Evolutionary conservation across 2,113 vertebrate species (phyloP).

Genomic region (Myanophis thanlyinensis): DNA sequence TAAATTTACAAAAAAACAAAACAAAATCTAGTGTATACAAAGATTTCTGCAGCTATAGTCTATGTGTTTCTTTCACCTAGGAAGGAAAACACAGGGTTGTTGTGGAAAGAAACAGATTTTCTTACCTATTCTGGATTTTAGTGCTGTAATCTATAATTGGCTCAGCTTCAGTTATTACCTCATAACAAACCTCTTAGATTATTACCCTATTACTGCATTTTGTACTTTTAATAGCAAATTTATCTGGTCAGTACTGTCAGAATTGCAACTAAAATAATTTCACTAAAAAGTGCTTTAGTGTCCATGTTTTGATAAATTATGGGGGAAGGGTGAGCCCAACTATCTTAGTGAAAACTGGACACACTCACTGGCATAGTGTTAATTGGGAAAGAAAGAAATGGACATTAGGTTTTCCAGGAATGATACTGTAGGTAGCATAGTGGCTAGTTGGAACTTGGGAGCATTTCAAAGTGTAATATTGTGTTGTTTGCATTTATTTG

Average conservation of each 20-base stretch:
- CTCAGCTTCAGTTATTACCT: background rate
- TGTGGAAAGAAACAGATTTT: slow-evolving; percentile 37
- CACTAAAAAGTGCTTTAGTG: background rate
- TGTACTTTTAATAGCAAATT: background rate
- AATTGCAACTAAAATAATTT: background rate
- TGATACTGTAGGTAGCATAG: background rate
- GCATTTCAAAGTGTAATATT: background rate
- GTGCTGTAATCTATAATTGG: slow-evolving; percentile 16
- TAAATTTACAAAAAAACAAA: background rate
- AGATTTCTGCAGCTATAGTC: background rate
- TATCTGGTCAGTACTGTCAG: background rate
- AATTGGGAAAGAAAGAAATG: background rate
- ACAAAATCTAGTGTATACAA: background rate
- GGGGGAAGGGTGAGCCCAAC: background rate
- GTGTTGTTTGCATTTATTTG: background rate
- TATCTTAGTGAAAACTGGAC: background rate
- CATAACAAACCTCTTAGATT: slow-evolving; percentile 18
- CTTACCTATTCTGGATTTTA: slow-evolving; percentile 25
- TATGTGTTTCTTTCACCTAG: slow-evolving; percentile 7
- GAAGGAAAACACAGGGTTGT: slow-evolving; percentile 37
- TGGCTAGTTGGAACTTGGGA: background rate
- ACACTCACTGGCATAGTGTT: background rate
- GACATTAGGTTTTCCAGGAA: background rate
- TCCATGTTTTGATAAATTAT: background rate
- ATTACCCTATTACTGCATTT: background rate